Percentiles rank a stretch among this genome's conserved stretches.
These are phyloP conservation scores for Caracal caracal DNA, from an alignment of 2,113 vertebrate genomes.

Conservation along the genomic window DNA sequence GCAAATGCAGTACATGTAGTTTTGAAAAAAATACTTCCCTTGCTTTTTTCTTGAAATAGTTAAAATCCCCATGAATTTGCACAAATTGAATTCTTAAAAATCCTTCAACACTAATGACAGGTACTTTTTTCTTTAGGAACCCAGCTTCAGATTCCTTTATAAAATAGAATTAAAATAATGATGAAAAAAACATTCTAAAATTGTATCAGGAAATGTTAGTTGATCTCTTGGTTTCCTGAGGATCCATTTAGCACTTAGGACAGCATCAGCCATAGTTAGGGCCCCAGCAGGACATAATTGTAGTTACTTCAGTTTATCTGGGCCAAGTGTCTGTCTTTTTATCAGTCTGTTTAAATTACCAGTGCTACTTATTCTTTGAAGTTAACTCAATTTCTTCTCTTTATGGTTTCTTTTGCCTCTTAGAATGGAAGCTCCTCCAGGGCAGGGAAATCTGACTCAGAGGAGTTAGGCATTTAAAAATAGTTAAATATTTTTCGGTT, in stretches of 20 bases:
- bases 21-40: neutral
- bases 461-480: neutral
- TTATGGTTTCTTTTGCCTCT: neutral
- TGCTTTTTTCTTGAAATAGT: conserved; percentile 9
- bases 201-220: neutral
- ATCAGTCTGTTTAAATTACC: neutral
- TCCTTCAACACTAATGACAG: neutral
- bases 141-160: neutral
- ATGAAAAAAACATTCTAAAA: neutral
- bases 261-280: neutral
- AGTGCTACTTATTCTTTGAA: neutral
- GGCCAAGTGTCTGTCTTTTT: neutral
- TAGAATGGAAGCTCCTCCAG: conserved; percentile 52
- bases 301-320: neutral
- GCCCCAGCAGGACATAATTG: neutral
- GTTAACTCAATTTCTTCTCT: neutral
- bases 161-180: conserved; percentile 15
- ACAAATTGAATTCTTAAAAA: neutral
- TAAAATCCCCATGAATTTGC: neutral
- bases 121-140: neutral
- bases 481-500: neutral
- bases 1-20: neutral
- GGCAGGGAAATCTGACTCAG: conserved; percentile 34
- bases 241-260: neutral
- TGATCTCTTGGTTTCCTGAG: neutral